Conservation (phyloP, 2,797 vertebrate genomes). For the Syndactyla subalaris region DNA sequence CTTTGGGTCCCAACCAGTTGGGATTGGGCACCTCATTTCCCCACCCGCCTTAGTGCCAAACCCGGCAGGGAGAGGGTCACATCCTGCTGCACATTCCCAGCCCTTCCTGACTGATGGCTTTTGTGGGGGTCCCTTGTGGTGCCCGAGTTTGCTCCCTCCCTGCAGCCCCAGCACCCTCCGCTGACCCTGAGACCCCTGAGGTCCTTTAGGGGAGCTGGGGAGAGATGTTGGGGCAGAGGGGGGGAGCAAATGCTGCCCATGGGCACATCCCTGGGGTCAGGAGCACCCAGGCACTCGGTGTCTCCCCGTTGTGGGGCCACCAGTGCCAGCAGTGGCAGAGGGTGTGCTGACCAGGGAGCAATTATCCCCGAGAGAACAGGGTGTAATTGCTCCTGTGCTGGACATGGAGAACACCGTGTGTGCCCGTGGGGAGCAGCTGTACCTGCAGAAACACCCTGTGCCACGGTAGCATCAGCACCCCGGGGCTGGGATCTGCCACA, state of each 20-base stretch:
- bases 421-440: background rate
- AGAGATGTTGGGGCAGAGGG: accelerated
- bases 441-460: background rate
- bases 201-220: background rate
- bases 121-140: background rate
- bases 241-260: background rate
- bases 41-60: background rate
- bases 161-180: accelerated
- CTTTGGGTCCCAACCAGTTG: accelerated
- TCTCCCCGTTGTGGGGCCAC: background rate
- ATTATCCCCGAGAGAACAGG: background rate
- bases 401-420: accelerated
- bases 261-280: accelerated
- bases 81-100: background rate
- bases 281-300: background rate
- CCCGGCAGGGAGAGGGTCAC: background rate
- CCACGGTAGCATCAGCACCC: accelerated
- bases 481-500: background rate
- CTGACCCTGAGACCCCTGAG: background rate
- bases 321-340: background rate
- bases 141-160: background rate
- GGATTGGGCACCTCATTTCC: background rate
- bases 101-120: background rate
- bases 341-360: accelerated
- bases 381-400: background rate